Percentiles rank a stretch among this genome's conserved stretches.
Evolutionary conservation across 2,888 invertebrate genomes (phyloP).

Genomic region (Apamea crenata): DNA sequence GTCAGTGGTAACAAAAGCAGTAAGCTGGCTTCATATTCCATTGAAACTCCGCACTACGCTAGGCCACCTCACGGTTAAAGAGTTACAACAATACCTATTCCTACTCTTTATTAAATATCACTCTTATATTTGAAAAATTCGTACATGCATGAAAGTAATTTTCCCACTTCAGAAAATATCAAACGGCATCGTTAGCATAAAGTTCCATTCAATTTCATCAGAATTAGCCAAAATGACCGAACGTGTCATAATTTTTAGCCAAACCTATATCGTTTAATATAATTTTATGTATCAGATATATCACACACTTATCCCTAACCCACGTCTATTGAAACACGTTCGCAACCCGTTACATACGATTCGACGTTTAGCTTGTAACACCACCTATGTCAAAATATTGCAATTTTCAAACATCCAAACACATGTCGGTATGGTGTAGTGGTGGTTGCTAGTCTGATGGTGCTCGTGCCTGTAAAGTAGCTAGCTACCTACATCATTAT

Average conservation of each 20-base stretch:
- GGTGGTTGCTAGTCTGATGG: accelerated
- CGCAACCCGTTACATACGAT: constrained; percentile 47
- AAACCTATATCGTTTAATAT: constrained; percentile 33
- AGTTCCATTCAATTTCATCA: constrained; percentile 7
- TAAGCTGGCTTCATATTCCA: not conserved
- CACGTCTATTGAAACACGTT: constrained; percentile 54
- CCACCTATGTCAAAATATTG: constrained; percentile 1
- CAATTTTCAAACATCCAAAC: not conserved
- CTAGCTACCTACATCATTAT: not conserved
- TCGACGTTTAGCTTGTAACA: constrained; percentile 9
- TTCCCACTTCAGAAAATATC: constrained; percentile 1
- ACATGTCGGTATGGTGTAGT: not conserved
- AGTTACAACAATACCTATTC: not conserved
- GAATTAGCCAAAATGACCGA: constrained; percentile 8
- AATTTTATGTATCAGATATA: constrained; percentile 39
- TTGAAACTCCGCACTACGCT: no score
- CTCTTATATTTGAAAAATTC: not conserved
- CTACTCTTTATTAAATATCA: no score
- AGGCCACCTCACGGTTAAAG: not conserved
- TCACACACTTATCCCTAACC: constrained; percentile 44
- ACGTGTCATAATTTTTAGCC: constrained; percentile 9
- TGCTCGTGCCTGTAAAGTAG: not conserved
- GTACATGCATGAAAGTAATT: not conserved
- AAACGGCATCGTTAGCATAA: not conserved
- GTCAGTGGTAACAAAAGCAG: not conserved